phyloP scores from a whole-genome alignment of 1,140 invertebrate species.

The Meloidogyne hapla region DNA sequence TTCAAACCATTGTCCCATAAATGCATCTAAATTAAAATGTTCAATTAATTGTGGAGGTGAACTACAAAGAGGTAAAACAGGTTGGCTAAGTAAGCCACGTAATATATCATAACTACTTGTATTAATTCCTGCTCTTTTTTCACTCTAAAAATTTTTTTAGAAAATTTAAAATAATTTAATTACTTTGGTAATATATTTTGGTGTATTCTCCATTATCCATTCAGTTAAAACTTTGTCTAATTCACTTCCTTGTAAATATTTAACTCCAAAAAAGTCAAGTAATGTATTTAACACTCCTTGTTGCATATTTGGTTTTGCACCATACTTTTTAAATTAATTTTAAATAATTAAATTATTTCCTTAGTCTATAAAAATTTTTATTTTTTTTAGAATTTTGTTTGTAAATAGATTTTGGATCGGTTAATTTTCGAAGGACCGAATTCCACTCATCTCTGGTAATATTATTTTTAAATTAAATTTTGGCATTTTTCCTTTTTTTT shows the following conservation, averaged over 20 bases:
- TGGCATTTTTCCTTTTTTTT: no score
- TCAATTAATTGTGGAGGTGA: slow-evolving; percentile 53
- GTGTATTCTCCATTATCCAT: slow-evolving; percentile 34
- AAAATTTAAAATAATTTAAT: background rate
- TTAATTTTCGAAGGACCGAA: no score
- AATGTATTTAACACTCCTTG: slow-evolving; percentile 36
- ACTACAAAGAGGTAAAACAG: slow-evolving; percentile 56
- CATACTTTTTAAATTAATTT: slow-evolving; percentile 34
- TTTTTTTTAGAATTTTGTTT: background rate
- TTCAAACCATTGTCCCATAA: slow-evolving; percentile 56
- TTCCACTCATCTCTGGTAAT: no score
- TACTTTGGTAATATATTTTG: slow-evolving; percentile 29
- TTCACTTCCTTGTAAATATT: slow-evolving; percentile 21
- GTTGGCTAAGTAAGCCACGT: slow-evolving; percentile 57
- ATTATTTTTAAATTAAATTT: no score
- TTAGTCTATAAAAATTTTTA: background rate
- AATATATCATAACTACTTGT: slow-evolving; percentile 32
- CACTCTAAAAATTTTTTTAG: slow-evolving; percentile 9
- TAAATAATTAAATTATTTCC: background rate
- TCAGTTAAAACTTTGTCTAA: slow-evolving; percentile 33
- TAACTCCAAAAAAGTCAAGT: slow-evolving; percentile 35
- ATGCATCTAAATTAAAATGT: slow-evolving; percentile 57
- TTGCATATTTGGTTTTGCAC: slow-evolving; percentile 36
- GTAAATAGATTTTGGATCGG: no score
- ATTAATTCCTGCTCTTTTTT: background rate